Percentiles rank a stretch among this genome's conserved stretches.
These are phyloP conservation scores for Antheraea pernyi DNA, from an alignment of 1,140 invertebrate species.

Conservation along the genomic window DNA sequence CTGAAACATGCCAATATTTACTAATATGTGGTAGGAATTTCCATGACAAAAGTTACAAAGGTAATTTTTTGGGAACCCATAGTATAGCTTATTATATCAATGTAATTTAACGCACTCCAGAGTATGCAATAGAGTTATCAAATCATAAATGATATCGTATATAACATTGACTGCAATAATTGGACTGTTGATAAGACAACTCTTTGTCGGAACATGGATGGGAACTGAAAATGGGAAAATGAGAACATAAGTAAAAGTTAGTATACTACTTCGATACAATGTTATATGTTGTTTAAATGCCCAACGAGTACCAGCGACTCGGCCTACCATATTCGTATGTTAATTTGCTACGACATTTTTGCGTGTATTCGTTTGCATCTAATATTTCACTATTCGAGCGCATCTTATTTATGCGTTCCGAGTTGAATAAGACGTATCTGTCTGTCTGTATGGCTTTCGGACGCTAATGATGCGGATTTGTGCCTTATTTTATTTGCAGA, in stretches of 20 bases:
- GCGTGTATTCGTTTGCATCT: conserved; percentile 51
- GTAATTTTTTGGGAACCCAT: too few relatives aligned
- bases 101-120: too few relatives aligned
- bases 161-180: neutral
- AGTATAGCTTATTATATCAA: too few relatives aligned
- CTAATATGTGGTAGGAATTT: too few relatives aligned
- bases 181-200: neutral
- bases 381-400: conserved; percentile 53
- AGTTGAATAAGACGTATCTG: conserved; percentile 56
- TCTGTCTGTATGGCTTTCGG: conserved; percentile 38
- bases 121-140: neutral
- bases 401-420: conserved; percentile 50
- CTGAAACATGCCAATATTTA: too few relatives aligned
- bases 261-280: neutral
- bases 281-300: neutral
- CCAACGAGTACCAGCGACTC: neutral
- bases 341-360: conserved; percentile 55
- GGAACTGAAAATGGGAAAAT: too few relatives aligned
- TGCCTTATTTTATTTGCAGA: conserved; percentile 41
- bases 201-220: neutral
- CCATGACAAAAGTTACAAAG: too few relatives aligned
- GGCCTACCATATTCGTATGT: conserved; percentile 45
- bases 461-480: conserved; percentile 50
- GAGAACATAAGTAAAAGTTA: neutral
- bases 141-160: neutral